These are phyloP conservation scores for Cephalopterus ornatus DNA, from an alignment of 2,113 vertebrate genomes.

Conservation along the genomic window DNA sequence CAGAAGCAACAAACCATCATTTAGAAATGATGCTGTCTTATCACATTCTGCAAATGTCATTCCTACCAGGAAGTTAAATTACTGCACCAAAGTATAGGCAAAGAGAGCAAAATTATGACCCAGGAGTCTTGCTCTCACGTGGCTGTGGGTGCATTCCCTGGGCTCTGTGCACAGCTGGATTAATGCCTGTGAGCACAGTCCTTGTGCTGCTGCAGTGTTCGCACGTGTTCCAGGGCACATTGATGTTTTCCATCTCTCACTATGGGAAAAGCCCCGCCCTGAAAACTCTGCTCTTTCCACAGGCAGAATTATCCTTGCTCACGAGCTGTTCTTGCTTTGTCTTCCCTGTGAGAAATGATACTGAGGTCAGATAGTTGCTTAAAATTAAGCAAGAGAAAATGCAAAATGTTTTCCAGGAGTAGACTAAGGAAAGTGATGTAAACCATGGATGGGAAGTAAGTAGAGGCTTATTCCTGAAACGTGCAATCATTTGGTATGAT, in stretches of 20 bases:
- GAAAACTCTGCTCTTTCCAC: background rate
- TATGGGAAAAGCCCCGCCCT: background rate
- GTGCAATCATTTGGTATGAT: background rate
- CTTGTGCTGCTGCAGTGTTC: background rate
- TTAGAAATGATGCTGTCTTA: background rate
- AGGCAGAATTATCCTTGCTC: background rate
- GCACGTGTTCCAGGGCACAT: accelerated
- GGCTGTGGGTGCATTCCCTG: background rate
- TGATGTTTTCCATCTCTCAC: background rate
- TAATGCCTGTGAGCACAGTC: background rate
- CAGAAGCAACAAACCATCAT: background rate
- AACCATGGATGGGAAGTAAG: background rate
- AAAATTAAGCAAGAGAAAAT: background rate
- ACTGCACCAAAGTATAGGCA: background rate
- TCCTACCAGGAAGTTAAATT: background rate
- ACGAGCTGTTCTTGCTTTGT: background rate
- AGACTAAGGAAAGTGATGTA: background rate
- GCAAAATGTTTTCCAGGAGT: background rate
- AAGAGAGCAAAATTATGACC: background rate
- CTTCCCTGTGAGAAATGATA: background rate
- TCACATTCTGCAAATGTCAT: background rate
- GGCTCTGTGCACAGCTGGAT: background rate
- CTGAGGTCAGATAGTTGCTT: background rate
- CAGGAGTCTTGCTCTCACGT: background rate
- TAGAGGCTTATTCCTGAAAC: background rate